A percentile compares a stretch with the other conserved stretches of the same genome.
These are phyloP conservation scores for Chaetodon trifasciatus DNA, from an alignment of 2,797 vertebrate species.

Conservation along the genomic window DNA sequence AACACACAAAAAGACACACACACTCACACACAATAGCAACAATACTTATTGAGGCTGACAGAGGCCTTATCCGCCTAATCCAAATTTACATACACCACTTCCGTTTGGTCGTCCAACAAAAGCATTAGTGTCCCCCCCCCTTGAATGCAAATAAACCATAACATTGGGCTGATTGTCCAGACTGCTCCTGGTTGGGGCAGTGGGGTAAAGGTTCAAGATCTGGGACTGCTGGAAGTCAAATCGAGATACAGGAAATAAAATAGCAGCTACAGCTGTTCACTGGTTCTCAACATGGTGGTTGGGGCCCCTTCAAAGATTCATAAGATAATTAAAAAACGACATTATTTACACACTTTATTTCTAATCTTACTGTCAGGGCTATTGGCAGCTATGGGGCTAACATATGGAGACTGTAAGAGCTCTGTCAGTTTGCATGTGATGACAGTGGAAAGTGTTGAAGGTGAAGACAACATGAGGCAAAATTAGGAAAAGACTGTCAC, in stretches of 20 bases:
- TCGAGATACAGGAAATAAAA: slow-evolving; percentile 1
- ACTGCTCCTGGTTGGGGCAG: slow-evolving; percentile 8
- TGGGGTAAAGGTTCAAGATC: slow-evolving; percentile 18
- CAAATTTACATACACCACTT: slow-evolving; percentile 86
- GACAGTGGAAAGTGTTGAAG: neutral
- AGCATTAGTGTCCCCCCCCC: slow-evolving; percentile 65
- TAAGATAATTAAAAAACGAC: neutral
- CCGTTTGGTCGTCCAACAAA: slow-evolving; percentile 80
- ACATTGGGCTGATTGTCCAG: slow-evolving; percentile 61
- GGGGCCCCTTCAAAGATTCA: too few relatives aligned
- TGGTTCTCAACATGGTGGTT: neutral
- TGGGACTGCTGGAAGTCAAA: slow-evolving; percentile 26
- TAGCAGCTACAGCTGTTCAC: neutral
- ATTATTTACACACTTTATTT: too few relatives aligned
- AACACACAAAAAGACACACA: slow-evolving; percentile 32
- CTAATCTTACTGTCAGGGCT: too few relatives aligned
- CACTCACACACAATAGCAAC: slow-evolving; percentile 67
- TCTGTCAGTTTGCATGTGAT: neutral
- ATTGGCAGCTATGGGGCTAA: neutral
- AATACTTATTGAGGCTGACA: slow-evolving; percentile 81
- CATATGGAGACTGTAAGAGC: neutral
- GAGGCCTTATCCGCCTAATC: slow-evolving; percentile 82
- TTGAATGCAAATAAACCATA: slow-evolving; percentile 69
- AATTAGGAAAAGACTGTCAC: too few relatives aligned
- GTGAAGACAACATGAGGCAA: neutral